Evolutionary conservation across 1,140 invertebrate species (phyloP).

Genomic region (Chrysoperla carnea): DNA sequence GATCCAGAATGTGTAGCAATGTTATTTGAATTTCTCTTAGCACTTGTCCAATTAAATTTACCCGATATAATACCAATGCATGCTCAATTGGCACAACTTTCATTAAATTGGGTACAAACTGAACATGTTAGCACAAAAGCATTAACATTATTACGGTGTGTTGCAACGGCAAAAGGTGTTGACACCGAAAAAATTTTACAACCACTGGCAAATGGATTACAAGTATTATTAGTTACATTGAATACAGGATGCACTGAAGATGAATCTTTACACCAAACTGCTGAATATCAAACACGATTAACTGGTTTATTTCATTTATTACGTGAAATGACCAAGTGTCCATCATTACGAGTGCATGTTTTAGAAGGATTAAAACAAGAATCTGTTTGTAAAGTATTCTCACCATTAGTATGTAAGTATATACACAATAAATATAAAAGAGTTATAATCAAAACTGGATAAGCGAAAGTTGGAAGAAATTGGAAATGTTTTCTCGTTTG

Average conservation of each 20-base stretch:
- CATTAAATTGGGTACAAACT: slow-evolving; percentile 26
- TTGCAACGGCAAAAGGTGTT: slow-evolving; percentile 8
- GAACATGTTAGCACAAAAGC: slow-evolving; percentile 13
- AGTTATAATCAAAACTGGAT: too few relatives aligned
- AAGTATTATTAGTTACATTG: slow-evolving; percentile 12
- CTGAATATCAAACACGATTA: neutral
- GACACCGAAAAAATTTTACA: slow-evolving; percentile 11
- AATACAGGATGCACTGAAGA: slow-evolving; percentile 7
- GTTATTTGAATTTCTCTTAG: slow-evolving; percentile 30
- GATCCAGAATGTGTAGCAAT: slow-evolving; percentile 24
- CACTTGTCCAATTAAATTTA: slow-evolving; percentile 24
- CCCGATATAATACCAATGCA: slow-evolving; percentile 21
- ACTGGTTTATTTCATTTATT: neutral
- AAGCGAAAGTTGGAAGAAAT: too few relatives aligned
- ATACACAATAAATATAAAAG: too few relatives aligned
- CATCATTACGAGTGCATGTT: neutral
- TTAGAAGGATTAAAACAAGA: neutral
- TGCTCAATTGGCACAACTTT: slow-evolving; percentile 21
- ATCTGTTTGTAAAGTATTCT: too few relatives aligned
- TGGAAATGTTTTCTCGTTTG: too few relatives aligned
- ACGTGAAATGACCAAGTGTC: neutral
- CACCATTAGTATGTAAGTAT: too few relatives aligned
- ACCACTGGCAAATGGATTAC: slow-evolving; percentile 9
- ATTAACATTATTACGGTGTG: slow-evolving; percentile 12
- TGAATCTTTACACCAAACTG: slow-evolving; percentile 1